phyloP scores from a whole-genome alignment of 2,888 invertebrate genomes.

The Apodemia hepburni region DNA sequence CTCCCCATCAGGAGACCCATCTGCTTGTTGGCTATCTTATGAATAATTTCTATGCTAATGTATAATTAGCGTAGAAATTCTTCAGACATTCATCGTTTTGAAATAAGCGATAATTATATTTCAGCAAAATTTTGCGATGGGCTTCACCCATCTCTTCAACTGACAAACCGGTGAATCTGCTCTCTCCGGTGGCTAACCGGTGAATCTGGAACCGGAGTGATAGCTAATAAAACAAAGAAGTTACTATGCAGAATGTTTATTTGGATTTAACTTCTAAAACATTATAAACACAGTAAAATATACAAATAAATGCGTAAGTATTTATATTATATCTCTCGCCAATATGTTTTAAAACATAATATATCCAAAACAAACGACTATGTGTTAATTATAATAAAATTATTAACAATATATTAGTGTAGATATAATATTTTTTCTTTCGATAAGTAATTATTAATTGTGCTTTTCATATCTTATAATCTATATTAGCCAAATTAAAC shows the following conservation, averaged over 20 bases:
- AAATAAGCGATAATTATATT: too few species aligned
- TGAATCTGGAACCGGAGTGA: too few species aligned
- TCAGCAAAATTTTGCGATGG: too few species aligned
- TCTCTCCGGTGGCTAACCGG: too few species aligned
- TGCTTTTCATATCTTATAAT: constrained; percentile 63
- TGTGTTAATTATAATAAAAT: constrained; percentile 67
- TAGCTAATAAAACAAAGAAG: constrained; percentile 20
- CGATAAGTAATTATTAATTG: constrained; percentile 62
- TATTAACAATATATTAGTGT: constrained; percentile 78
- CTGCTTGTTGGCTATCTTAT: too few species aligned
- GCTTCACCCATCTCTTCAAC: too few species aligned
- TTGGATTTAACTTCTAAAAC: constrained; percentile 76
- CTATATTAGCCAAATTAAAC: constrained; percentile 71
- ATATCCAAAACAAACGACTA: constrained; percentile 50
- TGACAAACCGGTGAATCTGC: too few species aligned
- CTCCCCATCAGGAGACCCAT: too few species aligned
- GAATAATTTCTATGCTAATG: too few species aligned
- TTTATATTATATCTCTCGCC: constrained; percentile 52
- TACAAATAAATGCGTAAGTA: constrained; percentile 75
- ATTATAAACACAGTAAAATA: constrained; percentile 74
- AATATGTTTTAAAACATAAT: constrained; percentile 55
- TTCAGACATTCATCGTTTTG: too few species aligned
- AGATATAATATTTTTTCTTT: constrained; percentile 47
- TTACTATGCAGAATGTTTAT: constrained; percentile 78
- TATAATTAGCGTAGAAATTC: too few species aligned